These are phyloP conservation scores for Stigmatopora nigra DNA, from an alignment of 2,113 vertebrate genomes.

Conservation along the genomic window DNA sequence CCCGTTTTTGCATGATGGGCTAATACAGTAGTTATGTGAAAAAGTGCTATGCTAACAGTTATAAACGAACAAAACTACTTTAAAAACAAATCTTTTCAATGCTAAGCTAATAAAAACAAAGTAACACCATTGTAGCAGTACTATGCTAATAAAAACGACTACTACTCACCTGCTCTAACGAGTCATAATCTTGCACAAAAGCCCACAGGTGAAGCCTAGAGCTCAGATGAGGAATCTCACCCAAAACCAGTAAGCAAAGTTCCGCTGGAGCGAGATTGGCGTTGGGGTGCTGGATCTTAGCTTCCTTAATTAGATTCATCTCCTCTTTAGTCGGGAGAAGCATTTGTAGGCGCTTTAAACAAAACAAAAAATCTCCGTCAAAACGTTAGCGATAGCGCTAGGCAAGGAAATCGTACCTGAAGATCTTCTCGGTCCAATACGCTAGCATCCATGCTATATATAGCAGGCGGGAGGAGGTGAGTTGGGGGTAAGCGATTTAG, in stretches of 20 bases:
- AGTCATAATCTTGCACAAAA: conserved; percentile 71
- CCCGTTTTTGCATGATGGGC: no score
- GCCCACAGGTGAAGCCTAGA: conserved; percentile 70
- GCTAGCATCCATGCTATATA: conserved; percentile 71
- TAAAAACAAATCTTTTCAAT: no score
- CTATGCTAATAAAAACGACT: no score
- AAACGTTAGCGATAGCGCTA: not conserved
- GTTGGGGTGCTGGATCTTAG: conserved; percentile 45
- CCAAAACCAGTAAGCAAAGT: conserved; percentile 65
- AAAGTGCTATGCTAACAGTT: no score
- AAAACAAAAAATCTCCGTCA: not conserved
- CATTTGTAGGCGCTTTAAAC: conserved; percentile 57
- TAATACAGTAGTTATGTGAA: no score
- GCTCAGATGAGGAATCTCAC: conserved; percentile 58
- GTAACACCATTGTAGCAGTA: no score
- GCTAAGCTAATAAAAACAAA: no score
- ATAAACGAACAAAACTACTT: no score
- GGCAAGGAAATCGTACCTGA: conserved; percentile 49
- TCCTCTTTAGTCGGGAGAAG: conserved; percentile 71
- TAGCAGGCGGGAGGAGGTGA: conserved; percentile 66
- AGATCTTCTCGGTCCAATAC: conserved; percentile 71
- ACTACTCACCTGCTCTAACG: conserved; percentile 62
- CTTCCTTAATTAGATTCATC: conserved; percentile 61
- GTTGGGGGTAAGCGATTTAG: conserved; percentile 68
- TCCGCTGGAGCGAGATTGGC: conserved; percentile 62